These are phyloP conservation scores for Xiphophorus birchmanni DNA, from an alignment of 2,797 vertebrate genomes.

Conservation along the genomic window DNA sequence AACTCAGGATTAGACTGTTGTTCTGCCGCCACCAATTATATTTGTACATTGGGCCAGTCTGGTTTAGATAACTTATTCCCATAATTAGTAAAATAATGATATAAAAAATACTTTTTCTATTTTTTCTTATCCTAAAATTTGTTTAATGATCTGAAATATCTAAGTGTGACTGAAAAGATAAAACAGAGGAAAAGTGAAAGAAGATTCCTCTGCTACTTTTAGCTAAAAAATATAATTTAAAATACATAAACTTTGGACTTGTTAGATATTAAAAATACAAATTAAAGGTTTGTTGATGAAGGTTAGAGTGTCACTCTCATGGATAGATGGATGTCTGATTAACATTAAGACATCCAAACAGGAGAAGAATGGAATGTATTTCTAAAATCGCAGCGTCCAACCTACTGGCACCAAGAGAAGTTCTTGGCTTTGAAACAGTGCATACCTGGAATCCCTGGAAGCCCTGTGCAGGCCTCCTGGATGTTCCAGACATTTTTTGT, in stretches of 20 bases:
- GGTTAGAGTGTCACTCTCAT: background rate
- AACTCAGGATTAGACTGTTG: background rate
- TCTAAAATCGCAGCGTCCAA: conserved; percentile 41
- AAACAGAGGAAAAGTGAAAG: background rate
- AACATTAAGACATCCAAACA: conserved; percentile 19
- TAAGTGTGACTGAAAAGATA: background rate
- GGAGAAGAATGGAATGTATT: conserved; percentile 23
- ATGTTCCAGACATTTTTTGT: conserved; percentile 33
- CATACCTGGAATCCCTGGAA: conserved; percentile 48
- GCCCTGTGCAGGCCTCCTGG: conserved; percentile 22
- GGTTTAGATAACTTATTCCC: background rate
- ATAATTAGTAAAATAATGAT: background rate
- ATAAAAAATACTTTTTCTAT: background rate
- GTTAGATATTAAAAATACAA: background rate
- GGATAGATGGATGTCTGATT: background rate
- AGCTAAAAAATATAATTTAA: background rate
- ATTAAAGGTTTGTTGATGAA: background rate
- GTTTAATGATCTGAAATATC: background rate
- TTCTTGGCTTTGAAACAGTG: conserved; percentile 46
- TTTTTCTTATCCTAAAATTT: background rate
- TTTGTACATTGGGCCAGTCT: background rate
- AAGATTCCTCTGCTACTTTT: background rate
- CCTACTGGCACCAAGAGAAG: conserved; percentile 37
- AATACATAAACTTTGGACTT: background rate
- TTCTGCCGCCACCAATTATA: background rate